Evolutionary conservation across 2,797 vertebrate species (phyloP), one percentile per base, ranked within the genome.

Genomic region (Setipinna tenuifilis): DNA sequence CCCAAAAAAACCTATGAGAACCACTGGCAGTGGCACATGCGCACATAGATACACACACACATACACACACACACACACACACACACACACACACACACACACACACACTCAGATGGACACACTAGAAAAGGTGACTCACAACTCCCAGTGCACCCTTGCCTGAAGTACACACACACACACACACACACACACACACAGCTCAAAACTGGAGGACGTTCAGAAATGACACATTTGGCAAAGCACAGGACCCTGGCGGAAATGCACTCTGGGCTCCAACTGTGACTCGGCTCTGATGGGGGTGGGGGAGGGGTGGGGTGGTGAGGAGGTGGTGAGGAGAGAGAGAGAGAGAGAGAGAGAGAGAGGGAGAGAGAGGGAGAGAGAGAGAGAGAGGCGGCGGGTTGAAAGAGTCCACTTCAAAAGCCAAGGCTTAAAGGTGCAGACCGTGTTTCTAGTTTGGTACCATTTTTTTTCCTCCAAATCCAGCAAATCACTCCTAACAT

Each of bases 191-290:
- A 62, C 61, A 62, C 61, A 6, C 62, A 41, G 71, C 19, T 78
- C 35, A 78, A 78, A 78, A 78, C 71, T 44, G 71, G 71, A 78
- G 71, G 71, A 78, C 35, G 17, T 19, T 78, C 71, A 78, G 71
- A 78, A 41, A 78, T 78, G 71, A 78, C 71, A 78, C 71, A 44
- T 78, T 78, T 78, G 71, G 71, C 71, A 78, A 78, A 78, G 71
- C 71, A 41, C 31, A 78, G 17, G 44, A 12, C 71, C 71, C 35
- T 19, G 71, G 71, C 71, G 12, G 71, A 78, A 78, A 78, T 78
- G 71, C 71, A 78, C 71, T 78, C 31, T 78, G 71, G 71, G 71
- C 71, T 78, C 35, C 71, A 21, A 78, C 71, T 31, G 35, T 78
- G 71, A 78, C 71, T 78, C 71, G 35, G 19, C 71, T 1, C 71